These are phyloP conservation scores for Erebia epiphron DNA, from an alignment of 2,888 invertebrate species.

Conservation along the genomic window DNA sequence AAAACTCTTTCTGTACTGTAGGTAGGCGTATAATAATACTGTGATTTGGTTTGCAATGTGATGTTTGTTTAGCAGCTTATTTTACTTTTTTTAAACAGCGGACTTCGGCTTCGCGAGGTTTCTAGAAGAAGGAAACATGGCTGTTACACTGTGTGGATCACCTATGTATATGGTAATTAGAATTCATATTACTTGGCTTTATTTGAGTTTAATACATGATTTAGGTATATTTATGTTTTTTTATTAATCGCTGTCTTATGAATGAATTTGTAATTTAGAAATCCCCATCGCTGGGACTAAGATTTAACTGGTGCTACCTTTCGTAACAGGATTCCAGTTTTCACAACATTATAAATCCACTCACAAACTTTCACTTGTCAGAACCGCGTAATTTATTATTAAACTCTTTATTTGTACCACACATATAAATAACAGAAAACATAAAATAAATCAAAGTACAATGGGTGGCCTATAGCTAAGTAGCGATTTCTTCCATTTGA, in stretches of 20 bases:
- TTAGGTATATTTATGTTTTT: no score
- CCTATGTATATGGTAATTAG: constrained; percentile 98
- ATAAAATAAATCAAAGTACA: no score
- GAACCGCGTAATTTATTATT: no score
- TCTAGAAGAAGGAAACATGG: constrained; percentile 99
- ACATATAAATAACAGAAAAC: no score
- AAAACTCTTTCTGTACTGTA: neutral
- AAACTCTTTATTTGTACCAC: no score
- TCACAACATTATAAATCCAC: neutral
- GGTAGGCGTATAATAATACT: neutral
- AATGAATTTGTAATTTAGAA: neutral
- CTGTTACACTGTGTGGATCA: constrained; percentile 99
- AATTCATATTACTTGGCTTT: neutral
- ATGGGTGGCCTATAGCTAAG: no score
- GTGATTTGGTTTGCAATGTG: neutral
- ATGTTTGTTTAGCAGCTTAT: neutral
- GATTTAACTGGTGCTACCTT: constrained; percentile 1
- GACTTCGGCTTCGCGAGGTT: constrained; percentile 99
- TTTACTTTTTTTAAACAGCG: constrained; percentile 82
- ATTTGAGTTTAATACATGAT: no score
- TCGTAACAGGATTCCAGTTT: neutral
- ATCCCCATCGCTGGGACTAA: neutral
- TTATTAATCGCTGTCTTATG: no score
- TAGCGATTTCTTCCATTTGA: no score
- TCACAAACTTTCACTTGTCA: no score